Evolutionary conservation across 1,140 invertebrate genomes (phyloP).

Genomic region (Pantala flavescens): DNA sequence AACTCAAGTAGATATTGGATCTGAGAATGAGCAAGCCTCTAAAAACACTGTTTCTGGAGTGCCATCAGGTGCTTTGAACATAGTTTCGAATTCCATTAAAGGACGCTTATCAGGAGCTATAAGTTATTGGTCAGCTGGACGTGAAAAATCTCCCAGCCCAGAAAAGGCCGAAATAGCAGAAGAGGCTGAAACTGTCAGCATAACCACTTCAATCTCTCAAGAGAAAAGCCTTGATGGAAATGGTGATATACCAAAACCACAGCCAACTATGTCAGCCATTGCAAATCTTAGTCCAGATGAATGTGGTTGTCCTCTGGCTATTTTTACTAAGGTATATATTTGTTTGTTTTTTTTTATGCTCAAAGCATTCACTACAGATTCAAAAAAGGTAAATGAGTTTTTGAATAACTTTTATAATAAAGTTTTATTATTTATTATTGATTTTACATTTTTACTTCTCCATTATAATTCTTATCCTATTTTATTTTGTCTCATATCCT

Average conservation of each 20-base stretch:
- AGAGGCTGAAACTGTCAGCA: background rate
- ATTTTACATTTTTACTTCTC: no score
- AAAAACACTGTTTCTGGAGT: background rate
- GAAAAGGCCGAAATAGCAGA: conserved; percentile 18
- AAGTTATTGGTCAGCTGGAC: conserved; percentile 25
- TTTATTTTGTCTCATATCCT: no score
- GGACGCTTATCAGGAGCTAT: conserved; percentile 26
- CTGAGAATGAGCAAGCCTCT: background rate
- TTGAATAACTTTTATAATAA: no score
- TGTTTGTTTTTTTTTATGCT: no score
- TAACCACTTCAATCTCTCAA: conserved; percentile 27
- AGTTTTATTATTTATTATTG: no score
- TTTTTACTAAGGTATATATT: conserved; percentile 67
- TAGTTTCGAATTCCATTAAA: conserved; percentile 22
- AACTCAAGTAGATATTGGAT: background rate
- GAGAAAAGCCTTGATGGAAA: conserved; percentile 50
- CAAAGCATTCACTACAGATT: no score
- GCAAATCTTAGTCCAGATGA: conserved; percentile 41
- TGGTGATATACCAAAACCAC: conserved; percentile 38
- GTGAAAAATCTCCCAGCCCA: conserved; percentile 22
- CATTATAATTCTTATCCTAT: no score
- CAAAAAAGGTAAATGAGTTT: no score
- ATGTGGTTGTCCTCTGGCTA: conserved; percentile 76
- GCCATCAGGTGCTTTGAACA: background rate
- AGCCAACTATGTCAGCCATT: conserved; percentile 39